A percentile compares a stretch with the other conserved stretches of the same genome.
These are phyloP conservation scores for Myodes glareolus DNA, from an alignment of 2,113 vertebrate genomes.

Conservation along the genomic window DNA sequence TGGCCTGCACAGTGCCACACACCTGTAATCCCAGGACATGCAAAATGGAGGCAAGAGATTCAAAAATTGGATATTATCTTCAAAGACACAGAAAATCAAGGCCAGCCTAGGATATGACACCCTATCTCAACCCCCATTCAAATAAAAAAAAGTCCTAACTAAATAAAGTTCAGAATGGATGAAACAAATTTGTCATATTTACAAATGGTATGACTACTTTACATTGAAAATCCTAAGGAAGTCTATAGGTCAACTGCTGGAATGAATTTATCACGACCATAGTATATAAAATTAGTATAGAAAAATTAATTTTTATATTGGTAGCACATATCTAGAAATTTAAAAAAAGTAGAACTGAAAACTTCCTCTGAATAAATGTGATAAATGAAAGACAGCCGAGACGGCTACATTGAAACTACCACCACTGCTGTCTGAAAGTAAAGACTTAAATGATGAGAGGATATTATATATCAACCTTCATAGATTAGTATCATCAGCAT, in stretches of 20 bases:
- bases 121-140: background rate
- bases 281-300: background rate
- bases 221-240: conserved; percentile 13
- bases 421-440: background rate
- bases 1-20: background rate
- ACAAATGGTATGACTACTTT: conserved; percentile 18
- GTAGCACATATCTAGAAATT: background rate
- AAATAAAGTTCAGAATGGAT: background rate
- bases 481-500: background rate
- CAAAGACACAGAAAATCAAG: background rate
- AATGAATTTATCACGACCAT: background rate
- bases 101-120: background rate
- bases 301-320: background rate
- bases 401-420: background rate
- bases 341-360: background rate
- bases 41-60: background rate
- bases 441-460: conserved; percentile 27
- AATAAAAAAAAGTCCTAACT: background rate
- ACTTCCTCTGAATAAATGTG: background rate
- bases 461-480: background rate
- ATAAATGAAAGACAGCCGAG: background rate
- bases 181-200: conserved; percentile 6
- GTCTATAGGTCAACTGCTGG: conserved; percentile 9
- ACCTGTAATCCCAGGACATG: background rate
- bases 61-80: background rate